Conservation (phyloP, 2,797 vertebrate genomes). For the Phataginus tricuspis region DNA sequence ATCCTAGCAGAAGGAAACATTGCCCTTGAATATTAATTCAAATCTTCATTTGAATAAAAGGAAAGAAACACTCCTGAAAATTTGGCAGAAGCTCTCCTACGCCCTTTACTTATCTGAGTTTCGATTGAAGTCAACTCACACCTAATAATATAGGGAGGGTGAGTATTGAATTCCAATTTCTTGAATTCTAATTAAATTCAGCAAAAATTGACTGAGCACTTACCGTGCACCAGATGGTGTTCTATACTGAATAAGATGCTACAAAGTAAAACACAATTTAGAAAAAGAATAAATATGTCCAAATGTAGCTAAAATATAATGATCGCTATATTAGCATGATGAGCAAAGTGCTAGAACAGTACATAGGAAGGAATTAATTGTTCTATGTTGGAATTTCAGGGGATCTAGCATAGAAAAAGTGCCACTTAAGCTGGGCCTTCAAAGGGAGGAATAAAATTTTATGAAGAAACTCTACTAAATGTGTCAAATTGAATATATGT, state of each 20-base stretch:
- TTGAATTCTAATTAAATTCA: constrained; percentile 47
- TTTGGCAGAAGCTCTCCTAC: neutral
- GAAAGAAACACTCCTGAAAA: neutral
- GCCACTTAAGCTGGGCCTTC: neutral
- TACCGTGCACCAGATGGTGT: neutral
- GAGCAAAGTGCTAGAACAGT: neutral
- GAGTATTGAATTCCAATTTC: neutral
- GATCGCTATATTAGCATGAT: neutral
- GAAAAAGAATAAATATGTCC: neutral
- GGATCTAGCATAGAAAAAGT: neutral
- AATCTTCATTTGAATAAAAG: neutral
- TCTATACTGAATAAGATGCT: constrained; percentile 27
- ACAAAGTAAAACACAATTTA: constrained; percentile 6
- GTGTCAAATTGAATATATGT: neutral
- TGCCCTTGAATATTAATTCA: neutral
- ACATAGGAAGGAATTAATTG: neutral
- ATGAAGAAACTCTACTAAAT: neutral
- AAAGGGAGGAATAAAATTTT: neutral
- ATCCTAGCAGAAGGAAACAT: neutral
- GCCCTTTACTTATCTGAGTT: neutral
- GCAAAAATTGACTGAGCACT: constrained; percentile 14
- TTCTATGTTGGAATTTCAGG: neutral
- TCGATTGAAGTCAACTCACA: neutral
- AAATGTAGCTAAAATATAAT: constrained; percentile 15
- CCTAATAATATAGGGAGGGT: neutral